phyloP scores from a whole-genome alignment of 2,113 vertebrate genomes.

The Arvicanthis niloticus region DNA sequence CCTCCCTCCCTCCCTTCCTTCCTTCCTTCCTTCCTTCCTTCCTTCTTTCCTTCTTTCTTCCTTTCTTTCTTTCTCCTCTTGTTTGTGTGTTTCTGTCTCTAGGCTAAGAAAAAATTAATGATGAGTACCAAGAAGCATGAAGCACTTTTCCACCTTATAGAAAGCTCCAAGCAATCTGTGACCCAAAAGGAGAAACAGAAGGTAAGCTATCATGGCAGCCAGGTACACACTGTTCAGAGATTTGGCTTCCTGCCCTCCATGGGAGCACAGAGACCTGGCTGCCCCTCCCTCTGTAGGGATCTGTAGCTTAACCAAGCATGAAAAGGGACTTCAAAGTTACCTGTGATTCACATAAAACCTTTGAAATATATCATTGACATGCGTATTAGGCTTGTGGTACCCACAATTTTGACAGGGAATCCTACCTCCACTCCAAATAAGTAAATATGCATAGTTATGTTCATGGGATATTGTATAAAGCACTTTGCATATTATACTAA shows the following conservation, averaged over 20 bases:
- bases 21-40: background rate
- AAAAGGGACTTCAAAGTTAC: background rate
- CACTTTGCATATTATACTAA: background rate
- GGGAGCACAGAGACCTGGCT: background rate
- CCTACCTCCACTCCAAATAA: background rate
- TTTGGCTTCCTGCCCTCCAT: background rate
- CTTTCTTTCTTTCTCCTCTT: background rate
- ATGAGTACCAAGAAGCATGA: conserved; percentile 91
- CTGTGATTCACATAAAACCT: background rate
- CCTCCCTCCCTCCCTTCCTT: background rate
- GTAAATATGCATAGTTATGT: background rate
- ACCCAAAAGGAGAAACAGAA: conserved; percentile 92
- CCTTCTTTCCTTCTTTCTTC: background rate
- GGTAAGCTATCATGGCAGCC: conserved; percentile 73
- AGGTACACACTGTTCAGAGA: background rate
- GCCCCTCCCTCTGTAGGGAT: background rate
- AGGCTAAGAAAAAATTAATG: conserved; percentile 92
- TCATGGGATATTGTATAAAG: background rate
- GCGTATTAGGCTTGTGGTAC: background rate
- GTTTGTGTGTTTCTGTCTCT: conserved; percentile 59
- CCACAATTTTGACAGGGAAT: background rate
- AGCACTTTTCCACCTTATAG: conserved; percentile 90
- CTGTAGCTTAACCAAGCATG: background rate
- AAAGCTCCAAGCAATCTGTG: conserved; percentile 89
- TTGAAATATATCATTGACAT: background rate